phyloP scores from a whole-genome alignment of 1,140 invertebrate species.

The Nasonia vitripennis region DNA sequence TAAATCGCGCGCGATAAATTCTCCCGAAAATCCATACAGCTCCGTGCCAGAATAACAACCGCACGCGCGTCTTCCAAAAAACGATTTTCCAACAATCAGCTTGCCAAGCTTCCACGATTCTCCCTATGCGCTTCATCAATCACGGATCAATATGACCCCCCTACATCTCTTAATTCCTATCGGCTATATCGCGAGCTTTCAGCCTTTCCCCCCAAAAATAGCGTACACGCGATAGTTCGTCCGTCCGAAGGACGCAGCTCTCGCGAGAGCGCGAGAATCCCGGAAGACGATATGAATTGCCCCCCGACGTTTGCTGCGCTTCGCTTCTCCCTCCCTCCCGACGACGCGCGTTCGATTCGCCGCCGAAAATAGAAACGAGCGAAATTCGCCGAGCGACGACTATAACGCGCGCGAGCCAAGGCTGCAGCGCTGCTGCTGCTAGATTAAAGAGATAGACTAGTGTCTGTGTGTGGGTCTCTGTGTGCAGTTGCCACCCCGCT shows the following conservation, averaged over 20 bases:
- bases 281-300: conserved; percentile 51
- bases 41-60: too few relatives aligned
- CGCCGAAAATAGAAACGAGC: conserved; percentile 53
- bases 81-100: too few relatives aligned
- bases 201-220: conserved; percentile 10
- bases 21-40: too few relatives aligned
- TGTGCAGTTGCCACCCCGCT: conserved; percentile 5
- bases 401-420: conserved; percentile 23
- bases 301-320: neutral
- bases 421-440: conserved; percentile 20
- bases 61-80: too few relatives aligned
- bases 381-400: conserved; percentile 20
- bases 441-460: conserved; percentile 61
- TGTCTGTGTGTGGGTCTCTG: conserved; percentile 12
- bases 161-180: neutral
- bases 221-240: conserved; percentile 7
- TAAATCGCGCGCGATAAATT: too few relatives aligned
- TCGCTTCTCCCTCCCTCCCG: neutral
- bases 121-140: neutral
- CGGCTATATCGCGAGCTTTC: conserved; percentile 1
- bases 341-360: conserved; percentile 40
- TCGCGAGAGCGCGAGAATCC: conserved; percentile 37
- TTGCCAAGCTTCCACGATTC: too few relatives aligned
- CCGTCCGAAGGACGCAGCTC: neutral
- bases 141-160: neutral